These are phyloP conservation scores for Ostrea denselamellosa DNA, from an alignment of 1,140 invertebrate species.

Conservation along the genomic window DNA sequence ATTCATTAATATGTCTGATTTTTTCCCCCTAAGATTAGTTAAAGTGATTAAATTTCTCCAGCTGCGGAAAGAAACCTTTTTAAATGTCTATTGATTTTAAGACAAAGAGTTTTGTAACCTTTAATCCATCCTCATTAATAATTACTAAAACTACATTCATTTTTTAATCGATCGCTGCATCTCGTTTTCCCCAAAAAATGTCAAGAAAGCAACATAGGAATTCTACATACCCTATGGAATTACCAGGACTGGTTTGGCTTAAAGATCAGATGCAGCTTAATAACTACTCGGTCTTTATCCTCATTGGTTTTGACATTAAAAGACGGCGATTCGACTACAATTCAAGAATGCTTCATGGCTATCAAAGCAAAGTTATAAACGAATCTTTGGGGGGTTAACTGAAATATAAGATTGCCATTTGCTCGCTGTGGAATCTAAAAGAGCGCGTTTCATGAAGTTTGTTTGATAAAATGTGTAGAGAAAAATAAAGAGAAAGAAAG, in stretches of 20 bases:
- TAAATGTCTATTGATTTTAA: conserved; percentile 10
- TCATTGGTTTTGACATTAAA: neutral
- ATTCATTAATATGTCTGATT: too few species aligned
- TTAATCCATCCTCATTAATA: conserved; percentile 17
- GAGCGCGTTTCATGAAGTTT: neutral
- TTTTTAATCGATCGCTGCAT: neutral
- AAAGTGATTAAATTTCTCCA: neutral
- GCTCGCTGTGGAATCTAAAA: neutral
- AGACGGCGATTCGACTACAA: neutral
- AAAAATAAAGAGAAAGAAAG: conserved; percentile 19
- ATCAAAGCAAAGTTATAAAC: neutral
- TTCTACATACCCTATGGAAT: neutral
- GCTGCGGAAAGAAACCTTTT: neutral
- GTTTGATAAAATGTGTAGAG: neutral
- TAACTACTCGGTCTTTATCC: neutral
- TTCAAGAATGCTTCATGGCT: neutral
- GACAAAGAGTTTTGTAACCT: neutral
- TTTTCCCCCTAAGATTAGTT: too few species aligned
- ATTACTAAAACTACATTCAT: conserved; percentile 6
- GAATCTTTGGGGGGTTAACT: neutral
- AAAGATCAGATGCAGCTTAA: neutral
- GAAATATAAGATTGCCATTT: neutral
- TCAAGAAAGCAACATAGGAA: neutral
- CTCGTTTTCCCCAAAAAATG: neutral
- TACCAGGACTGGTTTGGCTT: neutral